Evolutionary conservation across 1,140 invertebrate species (phyloP), one percentile per base, ranked within the genome.

Genomic region (Uloborus diversus): DNA sequence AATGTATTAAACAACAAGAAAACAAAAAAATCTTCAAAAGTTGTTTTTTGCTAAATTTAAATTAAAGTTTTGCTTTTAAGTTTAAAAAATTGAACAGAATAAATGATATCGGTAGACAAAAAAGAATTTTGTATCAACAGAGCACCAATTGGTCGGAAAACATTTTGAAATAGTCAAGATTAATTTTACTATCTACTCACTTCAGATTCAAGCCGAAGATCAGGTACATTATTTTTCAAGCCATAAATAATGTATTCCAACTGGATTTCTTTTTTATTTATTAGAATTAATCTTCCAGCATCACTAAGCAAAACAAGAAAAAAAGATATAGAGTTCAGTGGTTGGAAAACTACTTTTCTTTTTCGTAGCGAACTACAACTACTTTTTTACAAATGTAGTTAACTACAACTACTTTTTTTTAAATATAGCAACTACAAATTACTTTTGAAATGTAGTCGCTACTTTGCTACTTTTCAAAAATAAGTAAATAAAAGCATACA

Each of bases 191-290:
- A 42, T 20, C 4, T 25, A n/a, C 20, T 65, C 1, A 65, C 65
- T 28, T 68, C 23, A 27, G 53, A 14, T 47, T 28, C 28, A 7
- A 1, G 4, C 9, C 32, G 11, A 17, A 59, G 2, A 30, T 61
- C 17, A 30, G 25, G 23, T 23, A 73, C 30, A 47, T 73, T 25
- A 61, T 61, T 37, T n/a, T 33, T 59, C 30, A 73, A 3, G 0
- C 33, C 27, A 49, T n/a, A 73, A 4, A 47, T 42, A 20, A 73
- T 28, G 35, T 61, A 61, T 61, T 73, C 69, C 11, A 73, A 33
- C 4, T 33, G 11, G n/a, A 56, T 11, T 61, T 73, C 69, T 13
- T 61, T 73, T 14, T 47, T 73, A 17, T 73, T 59, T 42, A 73
- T 3, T 9, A 9, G 32, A 13, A 4, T 1, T 4, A 61, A n/a